These are phyloP conservation scores for Monodelphis domestica DNA, from an alignment of 2,797 vertebrate genomes.

Conservation along the genomic window DNA sequence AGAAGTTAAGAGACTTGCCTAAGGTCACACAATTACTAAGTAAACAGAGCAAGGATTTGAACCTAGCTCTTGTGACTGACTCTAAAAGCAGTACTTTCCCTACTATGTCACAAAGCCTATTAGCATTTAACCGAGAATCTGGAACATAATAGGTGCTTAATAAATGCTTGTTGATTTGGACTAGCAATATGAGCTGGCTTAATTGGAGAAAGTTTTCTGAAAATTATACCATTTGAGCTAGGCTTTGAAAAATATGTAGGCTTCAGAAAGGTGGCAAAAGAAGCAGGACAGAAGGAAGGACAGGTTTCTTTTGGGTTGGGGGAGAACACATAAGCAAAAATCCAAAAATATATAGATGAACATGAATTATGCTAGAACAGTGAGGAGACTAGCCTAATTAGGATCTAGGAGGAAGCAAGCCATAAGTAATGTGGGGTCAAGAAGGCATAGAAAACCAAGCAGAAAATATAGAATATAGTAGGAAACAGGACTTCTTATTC, in stretches of 20 bases:
- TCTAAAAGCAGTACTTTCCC: neutral
- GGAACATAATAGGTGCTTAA: neutral
- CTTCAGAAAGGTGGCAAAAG: neutral
- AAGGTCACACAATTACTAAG: neutral
- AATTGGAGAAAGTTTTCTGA: neutral
- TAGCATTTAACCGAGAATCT: neutral
- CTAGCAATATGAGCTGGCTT: neutral
- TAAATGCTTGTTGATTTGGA: neutral
- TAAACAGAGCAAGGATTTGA: neutral
- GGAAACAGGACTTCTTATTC: neutral
- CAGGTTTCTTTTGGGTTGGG: neutral
- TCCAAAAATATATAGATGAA: neutral
- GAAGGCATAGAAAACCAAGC: conserved; percentile 1
- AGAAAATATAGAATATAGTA: neutral
- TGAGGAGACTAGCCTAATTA: neutral
- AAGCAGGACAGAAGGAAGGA: neutral
- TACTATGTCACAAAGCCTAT: neutral
- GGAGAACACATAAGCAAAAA: neutral
- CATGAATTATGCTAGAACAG: neutral
- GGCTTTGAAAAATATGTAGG: neutral
- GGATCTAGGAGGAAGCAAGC: neutral
- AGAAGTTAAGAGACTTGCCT: neutral
- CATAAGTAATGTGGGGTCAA: neutral
- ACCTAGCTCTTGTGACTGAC: neutral
- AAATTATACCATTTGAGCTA: neutral